Base-by-base conservation (phyloP, 2,888 invertebrate species). In the Hydrotaea cyrtoneurina region DNA sequence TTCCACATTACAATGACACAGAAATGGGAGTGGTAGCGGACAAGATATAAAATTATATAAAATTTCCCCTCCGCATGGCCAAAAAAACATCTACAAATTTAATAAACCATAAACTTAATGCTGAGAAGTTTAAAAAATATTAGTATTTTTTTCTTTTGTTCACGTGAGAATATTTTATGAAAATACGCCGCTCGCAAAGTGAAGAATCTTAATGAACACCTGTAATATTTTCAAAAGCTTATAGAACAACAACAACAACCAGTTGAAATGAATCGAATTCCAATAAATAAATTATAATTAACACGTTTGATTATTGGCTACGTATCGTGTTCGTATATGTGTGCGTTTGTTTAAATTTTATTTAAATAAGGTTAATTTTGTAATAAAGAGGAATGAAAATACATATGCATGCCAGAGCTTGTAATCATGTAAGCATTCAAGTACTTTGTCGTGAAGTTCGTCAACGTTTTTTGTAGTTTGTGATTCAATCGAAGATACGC, bases 351-450 rank as follows among this genome's bases (percentile, higher is more conserved):
- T n/a, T n/a, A n/a, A n/a, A n/a, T n/a, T n/a, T n/a, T 36, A 10
- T 77, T 39, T 57, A 62, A 78, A 79, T 66, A 75, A 75, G 71
- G 62, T 80, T 80, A 78, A 74, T 80, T 83, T 55, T 59, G 62
- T 74, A 75, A 78, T 50, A 64, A 53, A 46, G 26, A 55, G 72
- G 10, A 75, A 74, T 55, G 59, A 71, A 62, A 64, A 59, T 75
- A 23, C 39, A 39, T 15, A 78, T 13, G 66, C 36, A 73, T 69
- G 64, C 62, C 31, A 23, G n/a, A 50, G 59, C 31, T 31, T 31
- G 31, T 4, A 31, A 31, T 31, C 26, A 5, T 53, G 50, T 50
- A 4, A n/a, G 50, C 31, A 13, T n/a, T 50, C 50, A 50, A 50
- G 50, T 50, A 50, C 50, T 39, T 73, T 55, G 55, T 55, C 55